Evolutionary conservation across 2,888 invertebrate genomes (phyloP).

Genomic region (Melanophora roralis): DNA sequence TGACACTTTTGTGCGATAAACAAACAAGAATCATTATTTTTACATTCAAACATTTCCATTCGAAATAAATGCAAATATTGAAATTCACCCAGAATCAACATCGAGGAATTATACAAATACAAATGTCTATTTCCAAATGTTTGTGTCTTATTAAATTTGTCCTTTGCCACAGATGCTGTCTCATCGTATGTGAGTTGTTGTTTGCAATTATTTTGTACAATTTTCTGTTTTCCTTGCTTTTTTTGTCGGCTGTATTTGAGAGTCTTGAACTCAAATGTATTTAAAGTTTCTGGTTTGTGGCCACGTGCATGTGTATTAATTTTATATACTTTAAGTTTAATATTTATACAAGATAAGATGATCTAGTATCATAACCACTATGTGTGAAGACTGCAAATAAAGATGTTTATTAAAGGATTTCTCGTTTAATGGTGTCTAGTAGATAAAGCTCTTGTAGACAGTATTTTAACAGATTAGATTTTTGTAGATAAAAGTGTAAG

Average conservation of each 20-base stretch:
- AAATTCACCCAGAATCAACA: not conserved
- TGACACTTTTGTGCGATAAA: constrained; percentile 17
- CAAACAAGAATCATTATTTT: constrained; percentile 25
- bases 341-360: too few relatives aligned
- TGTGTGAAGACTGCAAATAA: too few relatives aligned
- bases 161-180: not conserved
- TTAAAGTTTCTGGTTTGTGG: not conserved
- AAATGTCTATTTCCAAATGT: not conserved
- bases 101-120: not conserved
- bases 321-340: too few relatives aligned
- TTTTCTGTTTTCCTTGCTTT: too few relatives aligned
- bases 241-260: not conserved
- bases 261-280: constrained; percentile 8
- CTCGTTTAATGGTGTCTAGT: too few relatives aligned
- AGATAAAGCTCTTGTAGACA: not conserved
- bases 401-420: too few relatives aligned
- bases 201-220: not conserved
- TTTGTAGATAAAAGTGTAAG: too few relatives aligned
- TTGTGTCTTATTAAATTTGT: constrained; percentile 11
- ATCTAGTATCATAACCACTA: too few relatives aligned
- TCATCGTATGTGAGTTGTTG: not conserved
- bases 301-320: too few relatives aligned
- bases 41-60: not conserved
- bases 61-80: not conserved
- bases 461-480: not conserved